Evolutionary conservation across 1,140 invertebrate genomes (phyloP).

Genomic region (Nasonia vitripennis): DNA sequence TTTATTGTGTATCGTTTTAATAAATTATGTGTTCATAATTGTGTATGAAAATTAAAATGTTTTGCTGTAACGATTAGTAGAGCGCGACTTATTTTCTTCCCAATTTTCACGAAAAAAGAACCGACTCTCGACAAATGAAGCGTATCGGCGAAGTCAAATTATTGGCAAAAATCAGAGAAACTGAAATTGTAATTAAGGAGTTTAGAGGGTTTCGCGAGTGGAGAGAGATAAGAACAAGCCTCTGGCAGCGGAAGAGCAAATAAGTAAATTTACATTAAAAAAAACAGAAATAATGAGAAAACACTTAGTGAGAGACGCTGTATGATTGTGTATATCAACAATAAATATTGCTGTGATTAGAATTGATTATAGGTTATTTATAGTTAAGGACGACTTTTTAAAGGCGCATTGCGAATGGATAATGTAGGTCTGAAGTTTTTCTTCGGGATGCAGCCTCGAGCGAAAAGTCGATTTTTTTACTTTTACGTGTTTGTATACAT

Average conservation of each 20-base stretch:
- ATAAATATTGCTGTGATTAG: conserved; percentile 77
- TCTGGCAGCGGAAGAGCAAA: conserved; percentile 55
- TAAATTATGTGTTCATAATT: conserved; percentile 50
- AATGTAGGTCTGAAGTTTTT: conserved; percentile 37
- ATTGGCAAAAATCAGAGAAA: background rate
- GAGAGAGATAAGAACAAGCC: conserved; percentile 54
- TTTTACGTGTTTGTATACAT: conserved; percentile 1
- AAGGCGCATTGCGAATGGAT: conserved; percentile 57
- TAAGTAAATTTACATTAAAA: conserved; percentile 44
- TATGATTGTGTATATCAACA: conserved; percentile 76
- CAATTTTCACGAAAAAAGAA: background rate
- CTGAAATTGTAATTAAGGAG: conserved; percentile 15
- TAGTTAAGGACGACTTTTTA: conserved; percentile 73
- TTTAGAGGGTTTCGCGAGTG: conserved; percentile 41
- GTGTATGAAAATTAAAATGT: conserved; percentile 43
- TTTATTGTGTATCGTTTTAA: conserved; percentile 49
- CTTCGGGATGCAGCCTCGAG: conserved; percentile 29
- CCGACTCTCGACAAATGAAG: conserved; percentile 18
- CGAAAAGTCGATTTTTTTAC: conserved; percentile 39
- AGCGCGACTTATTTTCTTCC: conserved; percentile 22
- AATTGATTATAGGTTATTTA: conserved; percentile 73
- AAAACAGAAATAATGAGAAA: conserved; percentile 55
- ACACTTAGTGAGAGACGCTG: conserved; percentile 72
- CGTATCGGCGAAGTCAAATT: conserved; percentile 1
- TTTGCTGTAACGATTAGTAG: conserved; percentile 25